Evolutionary conservation across 2,113 vertebrate species (phyloP).

Genomic region (Hemiscyllium ocellatum): DNA sequence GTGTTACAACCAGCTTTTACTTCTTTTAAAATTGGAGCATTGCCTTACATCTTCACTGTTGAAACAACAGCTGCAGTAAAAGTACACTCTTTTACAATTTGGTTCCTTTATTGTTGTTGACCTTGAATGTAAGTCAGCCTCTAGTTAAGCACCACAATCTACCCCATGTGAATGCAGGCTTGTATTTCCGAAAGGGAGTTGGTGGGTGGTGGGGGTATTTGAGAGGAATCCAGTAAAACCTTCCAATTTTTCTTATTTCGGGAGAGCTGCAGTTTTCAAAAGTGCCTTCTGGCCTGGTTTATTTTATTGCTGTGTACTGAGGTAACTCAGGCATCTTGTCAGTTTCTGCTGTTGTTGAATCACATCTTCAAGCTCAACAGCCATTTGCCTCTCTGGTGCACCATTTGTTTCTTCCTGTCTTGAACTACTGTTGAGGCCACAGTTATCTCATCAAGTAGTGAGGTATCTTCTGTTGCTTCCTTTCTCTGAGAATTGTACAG

Average conservation of each 20-base stretch:
- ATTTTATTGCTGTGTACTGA: background rate
- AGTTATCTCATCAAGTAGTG: no score
- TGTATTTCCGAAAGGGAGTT: background rate
- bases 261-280: background rate
- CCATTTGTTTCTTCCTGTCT: background rate
- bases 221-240: background rate
- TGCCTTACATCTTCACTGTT: background rate
- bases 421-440: background rate
- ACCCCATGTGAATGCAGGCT: background rate
- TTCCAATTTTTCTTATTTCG: background rate
- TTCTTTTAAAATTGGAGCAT: background rate
- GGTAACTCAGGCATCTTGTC: no score
- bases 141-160: background rate
- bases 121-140: constrained; percentile 12
- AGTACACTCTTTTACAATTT: background rate
- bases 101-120: background rate
- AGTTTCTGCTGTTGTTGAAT: background rate
- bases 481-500: background rate
- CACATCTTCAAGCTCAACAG: background rate
- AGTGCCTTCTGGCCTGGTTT: no score
- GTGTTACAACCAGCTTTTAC: background rate
- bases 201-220: background rate
- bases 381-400: background rate
- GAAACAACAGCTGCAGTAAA: constrained; percentile 12
- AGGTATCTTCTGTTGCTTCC: background rate